These are phyloP conservation scores for Miichthys miiuy DNA, from an alignment of 2,797 vertebrate species.

Conservation along the genomic window DNA sequence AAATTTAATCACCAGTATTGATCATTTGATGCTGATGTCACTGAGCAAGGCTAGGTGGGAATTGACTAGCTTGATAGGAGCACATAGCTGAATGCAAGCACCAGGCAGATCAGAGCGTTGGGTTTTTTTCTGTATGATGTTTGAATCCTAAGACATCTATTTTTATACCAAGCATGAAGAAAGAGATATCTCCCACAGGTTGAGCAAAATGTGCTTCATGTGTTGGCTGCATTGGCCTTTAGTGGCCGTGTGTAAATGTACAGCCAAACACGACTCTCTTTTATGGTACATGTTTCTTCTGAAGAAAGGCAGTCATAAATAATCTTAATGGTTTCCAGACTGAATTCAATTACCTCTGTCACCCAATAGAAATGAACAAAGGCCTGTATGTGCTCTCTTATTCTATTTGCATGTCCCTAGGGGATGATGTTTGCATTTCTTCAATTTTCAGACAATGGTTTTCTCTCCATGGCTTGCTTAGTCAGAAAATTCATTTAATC, in stretches of 20 bases:
- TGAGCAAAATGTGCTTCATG: constrained; percentile 43
- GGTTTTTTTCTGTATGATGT: constrained; percentile 6
- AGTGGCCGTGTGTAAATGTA: constrained; percentile 50
- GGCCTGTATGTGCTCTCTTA: constrained; percentile 64
- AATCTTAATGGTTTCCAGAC: constrained; percentile 77
- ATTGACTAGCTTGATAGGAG: constrained; percentile 41
- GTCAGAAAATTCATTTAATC: constrained; percentile 72
- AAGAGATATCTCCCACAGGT: constrained; percentile 43
- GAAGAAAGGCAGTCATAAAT: constrained; percentile 73
- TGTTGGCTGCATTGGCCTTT: constrained; percentile 37
- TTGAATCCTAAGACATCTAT: constrained; percentile 57
- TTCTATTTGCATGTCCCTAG: constrained; percentile 74
- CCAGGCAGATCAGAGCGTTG: constrained; percentile 43
- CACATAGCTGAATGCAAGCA: constrained; percentile 23
- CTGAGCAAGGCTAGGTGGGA: constrained; percentile 47
- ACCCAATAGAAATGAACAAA: constrained; percentile 77
- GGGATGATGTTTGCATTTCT: constrained; percentile 65
- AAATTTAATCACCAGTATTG: constrained; percentile 47
- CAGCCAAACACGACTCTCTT: constrained; percentile 41
- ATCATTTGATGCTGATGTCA: constrained; percentile 47
- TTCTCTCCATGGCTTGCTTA: constrained; percentile 60
- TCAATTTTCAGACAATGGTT: constrained; percentile 57
- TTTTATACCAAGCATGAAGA: constrained; percentile 57
- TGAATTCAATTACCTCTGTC: constrained; percentile 77
- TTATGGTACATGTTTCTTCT: constrained; percentile 47